phyloP scores from a whole-genome alignment of 2,797 vertebrate genomes.

The Semotilus atromaculatus region DNA sequence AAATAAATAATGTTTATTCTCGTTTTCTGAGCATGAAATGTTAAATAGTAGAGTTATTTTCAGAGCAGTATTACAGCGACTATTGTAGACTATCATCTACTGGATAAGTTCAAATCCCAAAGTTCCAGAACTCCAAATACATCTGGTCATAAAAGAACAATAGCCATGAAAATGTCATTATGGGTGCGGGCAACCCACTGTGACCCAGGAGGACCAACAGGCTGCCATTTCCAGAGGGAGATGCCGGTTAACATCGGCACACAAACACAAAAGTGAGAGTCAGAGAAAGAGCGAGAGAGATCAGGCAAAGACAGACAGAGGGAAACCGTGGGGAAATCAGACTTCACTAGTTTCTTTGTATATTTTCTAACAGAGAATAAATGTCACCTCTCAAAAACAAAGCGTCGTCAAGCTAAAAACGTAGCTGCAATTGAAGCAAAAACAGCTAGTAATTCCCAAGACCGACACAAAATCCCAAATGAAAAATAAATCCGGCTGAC shows the following conservation, averaged over 20 bases:
- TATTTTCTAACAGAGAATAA: slow-evolving; percentile 39
- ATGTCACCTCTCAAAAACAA: slow-evolving; percentile 38
- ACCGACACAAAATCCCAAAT: slow-evolving; percentile 55
- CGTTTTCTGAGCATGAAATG: slow-evolving; percentile 50
- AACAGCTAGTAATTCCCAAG: slow-evolving; percentile 51
- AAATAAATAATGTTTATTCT: slow-evolving; percentile 64
- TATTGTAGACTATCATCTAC: slow-evolving; percentile 62
- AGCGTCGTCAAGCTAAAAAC: slow-evolving; percentile 28
- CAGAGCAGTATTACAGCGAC: slow-evolving; percentile 60
- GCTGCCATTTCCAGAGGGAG: slow-evolving; percentile 53
- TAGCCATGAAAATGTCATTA: slow-evolving; percentile 62
- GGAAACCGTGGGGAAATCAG: slow-evolving; percentile 32
- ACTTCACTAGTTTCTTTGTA: slow-evolving; percentile 41
- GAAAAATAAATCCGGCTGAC: slow-evolving; percentile 60
- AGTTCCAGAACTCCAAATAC: slow-evolving; percentile 48
- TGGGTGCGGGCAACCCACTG: slow-evolving; percentile 54
- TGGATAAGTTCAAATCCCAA: slow-evolving; percentile 57
- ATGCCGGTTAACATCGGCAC: slow-evolving; percentile 19
- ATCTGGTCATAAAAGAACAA: slow-evolving; percentile 63
- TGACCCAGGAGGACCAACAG: slow-evolving; percentile 54
- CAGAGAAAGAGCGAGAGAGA: background rate
- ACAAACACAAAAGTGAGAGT: slow-evolving; percentile 26
- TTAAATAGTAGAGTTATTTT: slow-evolving; percentile 59
- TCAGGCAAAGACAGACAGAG: slow-evolving; percentile 4
- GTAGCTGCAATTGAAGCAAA: slow-evolving; percentile 31